Evolutionary conservation across 2,888 invertebrate genomes (phyloP).

Genomic region (Drosophila histrio): DNA sequence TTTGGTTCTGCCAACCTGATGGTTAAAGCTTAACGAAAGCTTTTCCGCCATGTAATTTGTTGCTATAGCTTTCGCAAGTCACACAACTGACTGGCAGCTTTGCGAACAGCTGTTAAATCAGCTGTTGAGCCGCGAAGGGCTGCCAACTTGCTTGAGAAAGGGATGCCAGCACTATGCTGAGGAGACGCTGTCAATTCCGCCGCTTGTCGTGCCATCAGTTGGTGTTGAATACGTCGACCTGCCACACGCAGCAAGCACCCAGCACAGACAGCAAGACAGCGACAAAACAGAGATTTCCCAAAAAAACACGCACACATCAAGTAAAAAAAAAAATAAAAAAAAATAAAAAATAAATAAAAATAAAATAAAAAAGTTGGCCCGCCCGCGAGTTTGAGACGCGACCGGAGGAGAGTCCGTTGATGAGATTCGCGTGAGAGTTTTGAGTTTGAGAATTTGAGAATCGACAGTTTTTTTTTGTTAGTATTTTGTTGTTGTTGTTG

Average conservation of each 20-base stretch:
- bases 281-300: not conserved
- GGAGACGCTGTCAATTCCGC: slow-evolving; percentile 28
- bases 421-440: not conserved
- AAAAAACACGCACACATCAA: slow-evolving; percentile 15
- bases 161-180: slow-evolving; percentile 28
- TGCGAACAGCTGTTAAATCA: slow-evolving; percentile 23
- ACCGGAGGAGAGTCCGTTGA: not conserved
- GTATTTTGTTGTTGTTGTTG: not conserved
- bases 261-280: slow-evolving; percentile 2
- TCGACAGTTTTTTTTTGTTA: not conserved
- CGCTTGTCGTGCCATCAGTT: slow-evolving; percentile 65
- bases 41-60: not conserved
- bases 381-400: not conserved
- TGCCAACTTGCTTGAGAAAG: slow-evolving; percentile 33
- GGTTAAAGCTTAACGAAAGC: not conserved
- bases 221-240: slow-evolving; percentile 75
- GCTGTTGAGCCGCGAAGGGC: slow-evolving; percentile 1
- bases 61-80: slow-evolving; percentile 1
- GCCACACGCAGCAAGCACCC: slow-evolving; percentile 62
- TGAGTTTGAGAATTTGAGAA: not conserved
- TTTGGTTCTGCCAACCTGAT: slow-evolving; percentile 41
- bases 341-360: not conserved
- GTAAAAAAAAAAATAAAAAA: not conserved
- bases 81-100: slow-evolving; percentile 14
- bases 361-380: not conserved